phyloP scores from a whole-genome alignment of 2,113 vertebrate species.

The Stercorarius parasiticus region DNA sequence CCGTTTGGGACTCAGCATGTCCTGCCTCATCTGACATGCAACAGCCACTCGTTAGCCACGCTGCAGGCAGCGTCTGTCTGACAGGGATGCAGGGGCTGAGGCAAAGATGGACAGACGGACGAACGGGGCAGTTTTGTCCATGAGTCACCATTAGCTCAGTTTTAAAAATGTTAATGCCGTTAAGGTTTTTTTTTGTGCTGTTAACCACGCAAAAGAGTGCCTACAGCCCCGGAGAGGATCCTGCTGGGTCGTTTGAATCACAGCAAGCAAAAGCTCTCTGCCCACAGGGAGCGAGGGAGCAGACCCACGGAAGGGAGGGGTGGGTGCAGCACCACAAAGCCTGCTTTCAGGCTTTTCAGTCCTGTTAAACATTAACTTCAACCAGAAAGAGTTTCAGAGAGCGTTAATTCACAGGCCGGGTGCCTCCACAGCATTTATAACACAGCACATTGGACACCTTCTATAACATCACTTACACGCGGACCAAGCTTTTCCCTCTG shows the following conservation, averaged over 20 bases:
- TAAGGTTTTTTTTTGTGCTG: background rate
- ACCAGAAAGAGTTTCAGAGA: background rate
- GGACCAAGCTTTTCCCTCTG: background rate
- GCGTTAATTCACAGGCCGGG: background rate
- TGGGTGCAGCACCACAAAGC: background rate
- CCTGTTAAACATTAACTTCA: background rate
- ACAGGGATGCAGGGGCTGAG: background rate
- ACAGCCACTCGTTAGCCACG: fast-evolving
- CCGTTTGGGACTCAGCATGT: fast-evolving
- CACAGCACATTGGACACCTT: background rate
- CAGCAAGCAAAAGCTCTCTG: background rate
- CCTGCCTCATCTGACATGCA: fast-evolving
- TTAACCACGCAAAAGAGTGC: fast-evolving
- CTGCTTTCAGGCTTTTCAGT: background rate
- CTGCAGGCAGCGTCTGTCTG: background rate
- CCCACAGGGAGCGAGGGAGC: background rate
- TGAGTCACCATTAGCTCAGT: background rate
- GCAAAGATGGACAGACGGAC: background rate
- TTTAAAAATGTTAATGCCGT: background rate
- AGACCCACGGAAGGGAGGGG: background rate
- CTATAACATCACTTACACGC: background rate
- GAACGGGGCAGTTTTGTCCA: fast-evolving
- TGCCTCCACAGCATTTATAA: background rate
- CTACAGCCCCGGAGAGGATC: background rate
- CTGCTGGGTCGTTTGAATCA: background rate